Conservation (phyloP, 1,140 invertebrate genomes). For the Drosophila bifasciata region DNA sequence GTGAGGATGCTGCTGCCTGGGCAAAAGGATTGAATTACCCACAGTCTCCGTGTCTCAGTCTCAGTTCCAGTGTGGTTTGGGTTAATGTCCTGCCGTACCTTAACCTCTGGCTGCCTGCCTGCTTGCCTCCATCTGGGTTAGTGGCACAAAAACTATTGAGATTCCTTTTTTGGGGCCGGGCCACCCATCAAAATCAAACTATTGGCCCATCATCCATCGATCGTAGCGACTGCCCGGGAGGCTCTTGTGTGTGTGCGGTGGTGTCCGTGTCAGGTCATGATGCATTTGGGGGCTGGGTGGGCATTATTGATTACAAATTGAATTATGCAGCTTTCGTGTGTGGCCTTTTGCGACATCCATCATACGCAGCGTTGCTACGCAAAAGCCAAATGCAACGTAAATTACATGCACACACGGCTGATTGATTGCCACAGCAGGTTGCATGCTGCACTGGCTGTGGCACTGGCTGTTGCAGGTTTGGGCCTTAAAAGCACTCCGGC, state of each 20-base stretch:
- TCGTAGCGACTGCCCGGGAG: too few relatives aligned
- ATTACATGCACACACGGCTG: constrained; percentile 39
- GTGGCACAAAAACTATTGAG: constrained; percentile 59
- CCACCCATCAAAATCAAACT: neutral
- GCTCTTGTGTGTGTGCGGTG: neutral
- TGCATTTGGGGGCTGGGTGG: constrained; percentile 1
- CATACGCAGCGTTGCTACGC: constrained; percentile 28
- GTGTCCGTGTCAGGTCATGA: constrained; percentile 16
- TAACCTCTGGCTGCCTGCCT: constrained; percentile 43
- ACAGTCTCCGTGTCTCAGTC: constrained; percentile 2
- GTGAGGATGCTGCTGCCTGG: constrained; percentile 39
- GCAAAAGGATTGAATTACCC: constrained; percentile 71
- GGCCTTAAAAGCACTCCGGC: constrained; percentile 61
- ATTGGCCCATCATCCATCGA: constrained; percentile 31
- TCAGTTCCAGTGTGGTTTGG: constrained; percentile 17
- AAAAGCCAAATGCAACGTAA: constrained; percentile 3
- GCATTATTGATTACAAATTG: constrained; percentile 71
- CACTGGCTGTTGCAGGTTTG: constrained; percentile 5
- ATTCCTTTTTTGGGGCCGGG: too few relatives aligned
- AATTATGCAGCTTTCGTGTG: constrained; percentile 60
- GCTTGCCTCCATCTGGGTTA: constrained; percentile 61
- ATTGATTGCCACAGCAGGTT: constrained; percentile 54
- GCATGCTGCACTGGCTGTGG: constrained; percentile 1
- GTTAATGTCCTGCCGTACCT: constrained; percentile 76
- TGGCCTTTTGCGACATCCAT: constrained; percentile 45